phyloP scores from a whole-genome alignment of 1,140 invertebrate genomes.

The Drosophila grimshawi region DNA sequence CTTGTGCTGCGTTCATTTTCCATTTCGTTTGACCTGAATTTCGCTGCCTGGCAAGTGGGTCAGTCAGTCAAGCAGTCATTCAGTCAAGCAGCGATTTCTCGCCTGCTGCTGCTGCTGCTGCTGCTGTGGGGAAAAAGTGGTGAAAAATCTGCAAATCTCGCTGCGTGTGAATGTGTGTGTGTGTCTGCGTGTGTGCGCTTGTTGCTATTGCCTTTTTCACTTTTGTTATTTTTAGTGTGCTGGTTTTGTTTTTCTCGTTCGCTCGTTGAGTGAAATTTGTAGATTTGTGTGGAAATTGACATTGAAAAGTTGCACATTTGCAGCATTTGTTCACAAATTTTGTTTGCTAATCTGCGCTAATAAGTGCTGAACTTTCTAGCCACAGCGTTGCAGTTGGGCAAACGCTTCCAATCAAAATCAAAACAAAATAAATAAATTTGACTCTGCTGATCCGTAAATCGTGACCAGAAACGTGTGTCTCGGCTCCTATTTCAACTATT shows the following conservation, averaged over 20 bases:
- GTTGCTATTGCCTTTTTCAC: slow-evolving; percentile 47
- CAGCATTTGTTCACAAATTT: slow-evolving; percentile 34
- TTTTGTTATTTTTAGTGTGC: slow-evolving; percentile 62
- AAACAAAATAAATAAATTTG: too few relatives aligned
- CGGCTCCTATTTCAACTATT: background rate
- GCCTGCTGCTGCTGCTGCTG: slow-evolving; percentile 19
- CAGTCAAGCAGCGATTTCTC: slow-evolving; percentile 59
- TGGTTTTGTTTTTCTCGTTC: slow-evolving; percentile 24
- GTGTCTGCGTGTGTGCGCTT: background rate
- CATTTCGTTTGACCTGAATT: slow-evolving; percentile 83
- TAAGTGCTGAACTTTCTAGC: background rate
- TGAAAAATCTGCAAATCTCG: slow-evolving; percentile 59
- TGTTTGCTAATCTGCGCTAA: slow-evolving; percentile 1
- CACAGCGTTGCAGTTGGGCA: background rate
- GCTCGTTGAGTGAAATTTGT: slow-evolving; percentile 63
- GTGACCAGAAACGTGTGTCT: slow-evolving; percentile 78
- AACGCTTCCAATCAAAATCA: slow-evolving; percentile 15
- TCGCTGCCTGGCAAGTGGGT: slow-evolving; percentile 72
- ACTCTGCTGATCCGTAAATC: slow-evolving; percentile 41
- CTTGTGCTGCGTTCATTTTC: slow-evolving; percentile 67
- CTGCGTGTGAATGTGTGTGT: slow-evolving; percentile 7
- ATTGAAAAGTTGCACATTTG: slow-evolving; percentile 72
- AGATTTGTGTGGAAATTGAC: slow-evolving; percentile 63
- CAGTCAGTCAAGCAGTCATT: slow-evolving; percentile 40
- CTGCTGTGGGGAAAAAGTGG: slow-evolving; percentile 63